Evolutionary conservation across 2,888 invertebrate genomes (phyloP).

Genomic region (Bembecia ichneumoniformis): DNA sequence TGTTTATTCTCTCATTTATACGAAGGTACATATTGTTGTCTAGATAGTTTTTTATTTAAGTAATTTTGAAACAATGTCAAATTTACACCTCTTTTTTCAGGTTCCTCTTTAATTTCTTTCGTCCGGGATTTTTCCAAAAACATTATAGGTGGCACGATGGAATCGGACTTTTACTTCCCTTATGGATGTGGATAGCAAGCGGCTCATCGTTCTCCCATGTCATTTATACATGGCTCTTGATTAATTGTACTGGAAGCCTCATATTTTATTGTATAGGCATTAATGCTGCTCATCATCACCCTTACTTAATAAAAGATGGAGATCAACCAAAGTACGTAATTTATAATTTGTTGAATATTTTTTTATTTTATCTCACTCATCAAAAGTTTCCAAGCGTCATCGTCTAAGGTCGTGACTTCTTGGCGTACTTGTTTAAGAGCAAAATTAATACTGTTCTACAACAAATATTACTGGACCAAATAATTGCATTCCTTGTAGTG

Average conservation of each 20-base stretch:
- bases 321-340: conserved; percentile 61
- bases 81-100: conserved; percentile 19
- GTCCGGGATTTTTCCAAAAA: conserved; percentile 31
- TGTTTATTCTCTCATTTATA: conserved; percentile 40
- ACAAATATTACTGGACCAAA: no score
- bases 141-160: conserved; percentile 48
- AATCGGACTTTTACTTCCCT: conserved; percentile 45
- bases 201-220: conserved; percentile 34
- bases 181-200: conserved; percentile 46
- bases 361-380: neutral
- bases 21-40: conserved; percentile 36
- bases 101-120: conserved; percentile 29
- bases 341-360: no score
- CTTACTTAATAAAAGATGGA: conserved; percentile 83
- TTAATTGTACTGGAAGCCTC: conserved; percentile 70
- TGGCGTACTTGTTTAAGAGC: no score
- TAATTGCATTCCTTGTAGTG: no score
- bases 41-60: neutral
- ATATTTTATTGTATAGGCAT: conserved; percentile 76
- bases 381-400: no score
- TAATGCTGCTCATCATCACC: conserved; percentile 86
- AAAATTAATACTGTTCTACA: no score
- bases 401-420: no score
- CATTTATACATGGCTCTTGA: conserved; percentile 68
- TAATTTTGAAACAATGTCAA: no score